These are phyloP conservation scores for Capricornis sumatraensis DNA, from an alignment of 2,113 vertebrate genomes.

Conservation along the genomic window DNA sequence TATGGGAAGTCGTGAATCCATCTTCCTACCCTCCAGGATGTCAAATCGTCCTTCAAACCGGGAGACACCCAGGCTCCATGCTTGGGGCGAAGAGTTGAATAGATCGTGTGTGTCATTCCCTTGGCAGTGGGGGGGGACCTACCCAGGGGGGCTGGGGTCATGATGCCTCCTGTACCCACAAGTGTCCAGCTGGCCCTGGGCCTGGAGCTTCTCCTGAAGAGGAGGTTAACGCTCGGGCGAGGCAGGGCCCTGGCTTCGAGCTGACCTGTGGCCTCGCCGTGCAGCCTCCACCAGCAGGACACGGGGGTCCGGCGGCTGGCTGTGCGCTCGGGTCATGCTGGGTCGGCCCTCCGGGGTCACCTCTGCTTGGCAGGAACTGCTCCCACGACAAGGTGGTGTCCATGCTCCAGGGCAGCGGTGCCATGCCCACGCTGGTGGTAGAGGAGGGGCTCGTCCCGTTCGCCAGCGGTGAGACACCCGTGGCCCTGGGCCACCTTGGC, in stretches of 20 bases:
- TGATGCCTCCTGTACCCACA: background rate
- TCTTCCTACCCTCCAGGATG: background rate
- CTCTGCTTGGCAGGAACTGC: constrained; percentile 87
- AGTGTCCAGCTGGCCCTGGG: background rate
- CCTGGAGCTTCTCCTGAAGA: background rate
- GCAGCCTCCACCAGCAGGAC: background rate
- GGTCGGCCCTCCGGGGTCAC: background rate
- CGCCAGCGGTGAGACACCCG: constrained; percentile 79
- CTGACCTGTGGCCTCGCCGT: background rate
- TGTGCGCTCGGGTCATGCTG: background rate
- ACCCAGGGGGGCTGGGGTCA: too few relatives aligned
- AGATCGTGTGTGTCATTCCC: background rate
- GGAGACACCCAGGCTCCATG: background rate
- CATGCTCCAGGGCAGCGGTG: constrained; percentile 98
- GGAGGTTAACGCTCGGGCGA: background rate
- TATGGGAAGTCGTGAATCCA: background rate
- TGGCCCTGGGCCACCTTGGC: background rate
- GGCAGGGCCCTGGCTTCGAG: background rate
- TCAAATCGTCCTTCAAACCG: background rate
- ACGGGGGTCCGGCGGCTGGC: background rate
- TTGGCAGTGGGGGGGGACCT: background rate
- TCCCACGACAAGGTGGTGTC: constrained; percentile 99
- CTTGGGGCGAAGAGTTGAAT: background rate
- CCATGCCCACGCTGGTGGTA: constrained; percentile 95
- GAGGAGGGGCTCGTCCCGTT: constrained; percentile 91